Evolutionary conservation across 1,140 invertebrate species (phyloP).

Genomic region (Holotrichia oblita): DNA sequence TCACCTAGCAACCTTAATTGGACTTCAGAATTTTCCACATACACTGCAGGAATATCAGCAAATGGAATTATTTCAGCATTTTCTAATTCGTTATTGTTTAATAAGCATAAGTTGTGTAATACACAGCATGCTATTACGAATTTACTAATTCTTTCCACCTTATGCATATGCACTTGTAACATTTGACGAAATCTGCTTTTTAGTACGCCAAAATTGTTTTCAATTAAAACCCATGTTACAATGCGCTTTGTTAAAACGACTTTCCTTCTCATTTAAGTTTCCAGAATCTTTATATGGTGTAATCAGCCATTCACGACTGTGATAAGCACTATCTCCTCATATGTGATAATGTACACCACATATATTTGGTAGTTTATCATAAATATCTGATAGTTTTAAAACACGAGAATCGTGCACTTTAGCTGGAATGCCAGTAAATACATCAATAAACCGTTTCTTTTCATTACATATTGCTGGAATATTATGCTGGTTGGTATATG

Average conservation of each 20-base stretch:
- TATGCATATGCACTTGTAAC: constrained; percentile 50
- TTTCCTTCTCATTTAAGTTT: constrained; percentile 52
- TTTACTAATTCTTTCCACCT: constrained; percentile 51
- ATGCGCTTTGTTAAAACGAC: constrained; percentile 53
- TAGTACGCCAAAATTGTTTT: constrained; percentile 45
- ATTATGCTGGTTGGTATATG: too few relatives aligned
- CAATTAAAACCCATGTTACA: constrained; percentile 50
- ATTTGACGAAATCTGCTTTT: constrained; percentile 57
- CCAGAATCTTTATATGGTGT: constrained; percentile 57
- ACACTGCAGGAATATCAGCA: background rate
- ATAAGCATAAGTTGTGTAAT: constrained; percentile 58
- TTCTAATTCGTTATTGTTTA: constrained; percentile 47
- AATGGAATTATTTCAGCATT: constrained; percentile 39
- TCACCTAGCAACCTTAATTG: too few relatives aligned
- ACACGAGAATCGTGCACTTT: too few relatives aligned
- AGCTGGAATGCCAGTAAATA: too few relatives aligned
- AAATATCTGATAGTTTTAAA: too few relatives aligned
- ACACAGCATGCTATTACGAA: constrained; percentile 57
- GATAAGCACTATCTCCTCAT: constrained; percentile 59
- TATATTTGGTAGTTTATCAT: constrained; percentile 35
- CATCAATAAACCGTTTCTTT: too few relatives aligned
- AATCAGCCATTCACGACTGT: constrained; percentile 53
- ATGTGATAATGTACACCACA: constrained; percentile 50
- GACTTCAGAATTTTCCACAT: too few relatives aligned
- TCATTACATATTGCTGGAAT: too few relatives aligned